phyloP scores from a whole-genome alignment of 2,888 invertebrate genomes.

The Amphipyra berbera region DNA sequence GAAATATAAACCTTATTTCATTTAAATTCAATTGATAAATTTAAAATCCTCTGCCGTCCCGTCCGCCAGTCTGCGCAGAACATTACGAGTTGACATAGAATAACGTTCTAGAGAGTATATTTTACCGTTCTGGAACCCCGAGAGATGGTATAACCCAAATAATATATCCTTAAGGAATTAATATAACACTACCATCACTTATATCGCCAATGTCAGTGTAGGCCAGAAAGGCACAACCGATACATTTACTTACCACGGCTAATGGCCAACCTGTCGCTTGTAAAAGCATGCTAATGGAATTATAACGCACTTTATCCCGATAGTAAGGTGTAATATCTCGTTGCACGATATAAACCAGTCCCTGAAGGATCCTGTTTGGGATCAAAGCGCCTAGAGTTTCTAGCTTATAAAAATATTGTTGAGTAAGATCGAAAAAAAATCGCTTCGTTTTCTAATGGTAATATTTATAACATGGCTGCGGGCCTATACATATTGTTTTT shows the following conservation, averaged over 20 bases:
- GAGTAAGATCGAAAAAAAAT: not conserved
- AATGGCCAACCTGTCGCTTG: conserved; percentile 32
- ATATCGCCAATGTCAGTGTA: conserved; percentile 21
- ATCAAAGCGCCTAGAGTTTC: conserved; percentile 1
- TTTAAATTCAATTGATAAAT: no score
- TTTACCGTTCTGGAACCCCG: no score
- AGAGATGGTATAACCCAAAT: no score
- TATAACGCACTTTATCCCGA: conserved; percentile 46
- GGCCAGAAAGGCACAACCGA: conserved; percentile 13
- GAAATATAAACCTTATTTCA: no score
- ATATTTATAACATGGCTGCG: not conserved
- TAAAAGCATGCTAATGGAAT: conserved; percentile 48
- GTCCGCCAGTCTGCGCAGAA: no score
- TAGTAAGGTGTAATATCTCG: conserved; percentile 31
- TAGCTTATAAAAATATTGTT: not conserved
- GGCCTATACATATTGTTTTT: not conserved
- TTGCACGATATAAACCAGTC: conserved; percentile 48
- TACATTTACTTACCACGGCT: conserved; percentile 28
- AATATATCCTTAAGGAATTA: no score
- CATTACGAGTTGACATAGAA: no score
- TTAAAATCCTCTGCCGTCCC: no score
- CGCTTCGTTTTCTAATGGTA: conserved; percentile 4
- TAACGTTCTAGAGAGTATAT: no score
- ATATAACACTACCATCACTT: no score
- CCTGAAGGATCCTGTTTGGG: conserved; percentile 28